A percentile compares a stretch with the other conserved stretches of the same genome.
Evolutionary conservation across 2,888 invertebrate genomes (phyloP).

Genomic region (Argynnis bischoffii): DNA sequence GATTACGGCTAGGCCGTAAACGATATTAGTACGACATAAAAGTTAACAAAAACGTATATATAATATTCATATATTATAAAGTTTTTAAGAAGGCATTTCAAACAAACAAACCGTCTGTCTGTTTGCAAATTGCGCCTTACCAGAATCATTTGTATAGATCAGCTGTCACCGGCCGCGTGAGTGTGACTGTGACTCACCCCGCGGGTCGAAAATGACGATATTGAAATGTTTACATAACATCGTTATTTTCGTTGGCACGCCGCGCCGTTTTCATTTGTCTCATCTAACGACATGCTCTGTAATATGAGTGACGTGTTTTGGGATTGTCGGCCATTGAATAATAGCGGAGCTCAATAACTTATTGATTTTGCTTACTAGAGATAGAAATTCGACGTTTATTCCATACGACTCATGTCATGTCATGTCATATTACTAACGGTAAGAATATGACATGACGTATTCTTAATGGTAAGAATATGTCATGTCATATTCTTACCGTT

Average conservation of each 20-base stretch:
- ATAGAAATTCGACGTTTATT: no score
- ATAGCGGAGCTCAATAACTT: background rate
- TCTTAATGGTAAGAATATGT: no score
- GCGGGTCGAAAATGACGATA: constrained; percentile 16
- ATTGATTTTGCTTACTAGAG: no score
- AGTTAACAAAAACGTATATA: background rate
- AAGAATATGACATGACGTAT: no score
- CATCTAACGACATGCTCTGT: constrained; percentile 13
- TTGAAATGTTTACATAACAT: constrained; percentile 31
- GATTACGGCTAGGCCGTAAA: no score
- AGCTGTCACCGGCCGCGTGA: constrained; percentile 8
- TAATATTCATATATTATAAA: background rate
- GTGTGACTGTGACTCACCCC: constrained; percentile 10
- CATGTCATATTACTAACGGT: no score
- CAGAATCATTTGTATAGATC: constrained; percentile 18
- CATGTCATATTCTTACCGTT: no score
- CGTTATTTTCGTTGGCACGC: constrained; percentile 26
- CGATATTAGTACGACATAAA: no score
- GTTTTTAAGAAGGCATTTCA: background rate
- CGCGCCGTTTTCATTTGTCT: constrained; percentile 27
- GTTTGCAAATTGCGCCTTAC: background rate
- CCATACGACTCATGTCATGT: no score
- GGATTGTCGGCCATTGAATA: constrained; percentile 8
- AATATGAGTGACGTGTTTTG: constrained; percentile 13
- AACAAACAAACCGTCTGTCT: constrained; percentile 1